phyloP scores from a whole-genome alignment of 2,113 vertebrate genomes.

The Perccottus glenii region DNA sequence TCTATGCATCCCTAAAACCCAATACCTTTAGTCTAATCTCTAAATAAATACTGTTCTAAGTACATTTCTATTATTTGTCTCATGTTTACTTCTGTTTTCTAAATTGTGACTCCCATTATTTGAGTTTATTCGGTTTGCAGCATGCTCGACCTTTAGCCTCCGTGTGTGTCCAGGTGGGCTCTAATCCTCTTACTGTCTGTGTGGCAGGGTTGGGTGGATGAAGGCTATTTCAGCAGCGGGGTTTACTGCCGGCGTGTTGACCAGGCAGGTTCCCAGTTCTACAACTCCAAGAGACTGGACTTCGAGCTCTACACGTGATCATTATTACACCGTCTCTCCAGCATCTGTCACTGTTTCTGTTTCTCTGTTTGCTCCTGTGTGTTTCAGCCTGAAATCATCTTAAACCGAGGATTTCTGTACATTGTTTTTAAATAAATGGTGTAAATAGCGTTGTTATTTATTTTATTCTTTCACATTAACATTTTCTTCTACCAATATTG shows the following conservation, averaged over 20 bases:
- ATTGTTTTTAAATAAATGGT: constrained; percentile 69
- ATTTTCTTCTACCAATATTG: not conserved
- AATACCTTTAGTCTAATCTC: no score
- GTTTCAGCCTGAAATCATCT: constrained; percentile 13
- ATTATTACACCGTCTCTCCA: not conserved
- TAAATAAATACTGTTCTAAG: no score
- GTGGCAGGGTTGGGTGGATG: constrained; percentile 87
- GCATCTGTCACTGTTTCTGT: not conserved
- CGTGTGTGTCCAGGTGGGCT: constrained; percentile 14
- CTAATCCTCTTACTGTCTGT: constrained; percentile 41
- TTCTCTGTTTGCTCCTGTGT: no score
- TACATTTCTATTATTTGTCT: no score
- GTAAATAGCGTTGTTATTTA: constrained; percentile 12
- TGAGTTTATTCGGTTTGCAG: not conserved
- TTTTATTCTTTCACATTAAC: not conserved
- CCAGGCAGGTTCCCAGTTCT: constrained; percentile 84
- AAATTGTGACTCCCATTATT: no score
- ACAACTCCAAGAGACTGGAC: constrained; percentile 89
- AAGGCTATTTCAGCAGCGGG: constrained; percentile 87
- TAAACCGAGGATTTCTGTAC: constrained; percentile 41
- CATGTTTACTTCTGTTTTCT: no score
- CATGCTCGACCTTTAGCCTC: constrained; percentile 11
- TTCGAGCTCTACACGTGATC: constrained; percentile 87
- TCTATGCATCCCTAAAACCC: no score
- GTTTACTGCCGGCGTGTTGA: constrained; percentile 88